Evolutionary conservation across 2,888 invertebrate species (phyloP).

Genomic region (Caenorhabditis panamensis): DNA sequence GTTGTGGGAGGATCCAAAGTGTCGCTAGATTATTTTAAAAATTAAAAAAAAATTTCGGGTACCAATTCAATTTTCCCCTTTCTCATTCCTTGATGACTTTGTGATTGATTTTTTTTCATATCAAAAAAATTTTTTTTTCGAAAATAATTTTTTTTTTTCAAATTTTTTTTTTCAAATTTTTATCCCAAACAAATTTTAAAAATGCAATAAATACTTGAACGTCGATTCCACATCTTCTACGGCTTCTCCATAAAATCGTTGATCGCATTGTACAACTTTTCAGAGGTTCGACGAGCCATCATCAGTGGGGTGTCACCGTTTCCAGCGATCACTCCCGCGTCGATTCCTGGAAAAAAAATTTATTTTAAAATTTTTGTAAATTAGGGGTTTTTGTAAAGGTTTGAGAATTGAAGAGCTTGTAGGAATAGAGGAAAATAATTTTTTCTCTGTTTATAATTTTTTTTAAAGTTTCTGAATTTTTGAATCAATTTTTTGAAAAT

Average conservation of each 20-base stretch:
- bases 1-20: conserved; percentile 45
- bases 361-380: too few species aligned
- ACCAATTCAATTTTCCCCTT: too few species aligned
- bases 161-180: background rate
- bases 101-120: background rate
- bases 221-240: conserved; percentile 8
- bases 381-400: too few species aligned
- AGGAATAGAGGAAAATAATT: too few species aligned
- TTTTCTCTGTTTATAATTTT: too few species aligned
- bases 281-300: conserved; percentile 74
- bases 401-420: too few species aligned
- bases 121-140: background rate
- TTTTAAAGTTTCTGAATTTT: background rate
- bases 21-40: background rate
- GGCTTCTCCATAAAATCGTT: conserved; percentile 56
- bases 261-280: conserved; percentile 60
- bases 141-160: background rate
- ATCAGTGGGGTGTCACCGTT: conserved; percentile 78
- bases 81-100: too few species aligned
- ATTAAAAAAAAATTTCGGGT: background rate
- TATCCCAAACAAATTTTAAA: background rate
- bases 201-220: background rate
- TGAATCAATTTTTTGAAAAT: too few species aligned
- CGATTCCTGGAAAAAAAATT: conserved; percentile 67
- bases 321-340: conserved; percentile 69